A percentile compares a stretch with the other conserved stretches of the same genome.
Evolutionary conservation across 1,140 invertebrate genomes (phyloP).

Genomic region (Augochlora pura): DNA sequence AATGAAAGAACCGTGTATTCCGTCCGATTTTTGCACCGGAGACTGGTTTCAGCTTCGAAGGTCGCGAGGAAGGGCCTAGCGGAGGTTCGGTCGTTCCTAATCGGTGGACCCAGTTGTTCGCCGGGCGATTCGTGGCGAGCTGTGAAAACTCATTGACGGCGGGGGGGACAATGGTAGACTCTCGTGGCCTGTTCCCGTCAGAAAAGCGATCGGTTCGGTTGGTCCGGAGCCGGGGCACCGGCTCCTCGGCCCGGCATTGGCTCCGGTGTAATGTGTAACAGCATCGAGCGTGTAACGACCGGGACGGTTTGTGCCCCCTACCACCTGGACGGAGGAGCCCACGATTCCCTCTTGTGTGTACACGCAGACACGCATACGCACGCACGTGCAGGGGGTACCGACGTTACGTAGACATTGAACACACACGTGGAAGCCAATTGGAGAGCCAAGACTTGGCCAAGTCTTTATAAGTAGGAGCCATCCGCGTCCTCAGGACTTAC

Average conservation of each 20-base stretch:
- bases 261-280: constrained; percentile 58
- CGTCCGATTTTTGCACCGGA: too few relatives aligned
- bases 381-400: constrained; percentile 46
- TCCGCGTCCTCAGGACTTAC: constrained; percentile 79
- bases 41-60: too few relatives aligned
- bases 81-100: too few relatives aligned
- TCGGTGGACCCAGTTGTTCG: too few relatives aligned
- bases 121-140: too few relatives aligned
- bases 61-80: too few relatives aligned
- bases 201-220: background rate
- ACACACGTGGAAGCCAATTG: constrained; percentile 60
- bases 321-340: constrained; percentile 47
- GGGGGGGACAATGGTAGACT: too few relatives aligned
- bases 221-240: constrained; percentile 13
- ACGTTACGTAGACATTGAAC: constrained; percentile 45
- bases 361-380: constrained; percentile 42
- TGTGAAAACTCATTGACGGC: too few relatives aligned
- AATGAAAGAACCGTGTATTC: too few relatives aligned
- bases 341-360: constrained; percentile 57
- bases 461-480: constrained; percentile 80
- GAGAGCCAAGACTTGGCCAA: constrained; percentile 68
- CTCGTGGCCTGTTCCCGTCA: too few relatives aligned
- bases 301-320: constrained; percentile 59
- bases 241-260: background rate
- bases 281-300: constrained; percentile 60